A percentile compares a stretch with the other conserved stretches of the same genome.
Conservation (phyloP, 2,797 vertebrate species). For the Danio tinwini region DNA sequence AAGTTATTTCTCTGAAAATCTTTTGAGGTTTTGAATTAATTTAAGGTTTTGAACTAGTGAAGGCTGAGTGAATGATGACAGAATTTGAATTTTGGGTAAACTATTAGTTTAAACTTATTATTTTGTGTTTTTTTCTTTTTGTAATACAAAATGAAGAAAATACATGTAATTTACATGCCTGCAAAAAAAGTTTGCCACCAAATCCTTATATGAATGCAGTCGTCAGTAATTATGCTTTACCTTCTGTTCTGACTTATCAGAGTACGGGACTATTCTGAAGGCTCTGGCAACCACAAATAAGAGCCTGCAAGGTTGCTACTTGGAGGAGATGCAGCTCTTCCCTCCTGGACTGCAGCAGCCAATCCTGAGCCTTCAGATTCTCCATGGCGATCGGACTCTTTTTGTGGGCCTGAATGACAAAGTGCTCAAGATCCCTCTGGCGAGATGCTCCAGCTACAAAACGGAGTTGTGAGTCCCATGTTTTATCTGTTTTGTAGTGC, state of each 20-base stretch:
- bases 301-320: constrained; percentile 93
- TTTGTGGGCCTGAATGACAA: constrained; percentile 91
- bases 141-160: too few species aligned
- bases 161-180: not conserved
- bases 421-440: constrained; percentile 93
- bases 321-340: constrained; percentile 96
- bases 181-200: not conserved
- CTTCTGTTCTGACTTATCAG: constrained; percentile 69
- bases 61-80: too few species aligned
- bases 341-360: constrained; percentile 84
- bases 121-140: too few species aligned
- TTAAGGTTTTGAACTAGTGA: too few species aligned
- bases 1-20: too few species aligned
- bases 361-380: constrained; percentile 93
- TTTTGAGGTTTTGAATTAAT: too few species aligned
- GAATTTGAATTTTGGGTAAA: too few species aligned
- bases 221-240: not conserved
- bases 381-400: constrained; percentile 92
- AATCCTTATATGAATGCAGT: constrained; percentile 19
- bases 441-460: constrained; percentile 89
- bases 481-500: not conserved
- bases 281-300: constrained; percentile 91
- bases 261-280: constrained; percentile 95
- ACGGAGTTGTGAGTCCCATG: constrained; percentile 85
- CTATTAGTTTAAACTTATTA: too few species aligned